phyloP scores from a whole-genome alignment of 92 coral and sea anemone genomes.

The Siderastrea siderea region DNA sequence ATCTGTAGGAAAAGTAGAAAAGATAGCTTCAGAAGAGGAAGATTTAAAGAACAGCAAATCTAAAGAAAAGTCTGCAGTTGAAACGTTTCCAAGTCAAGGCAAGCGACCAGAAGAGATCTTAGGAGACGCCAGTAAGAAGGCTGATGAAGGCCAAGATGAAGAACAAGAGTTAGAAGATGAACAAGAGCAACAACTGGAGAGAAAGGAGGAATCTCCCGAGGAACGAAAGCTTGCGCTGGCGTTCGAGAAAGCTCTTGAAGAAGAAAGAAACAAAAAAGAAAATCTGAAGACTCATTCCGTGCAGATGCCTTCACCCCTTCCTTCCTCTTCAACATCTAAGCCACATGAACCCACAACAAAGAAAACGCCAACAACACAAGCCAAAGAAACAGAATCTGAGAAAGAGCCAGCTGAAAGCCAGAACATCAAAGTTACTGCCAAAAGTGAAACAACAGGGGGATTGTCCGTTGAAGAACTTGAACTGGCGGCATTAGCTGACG shows the following conservation, averaged over 20 bases:
- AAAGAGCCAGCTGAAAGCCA: not conserved
- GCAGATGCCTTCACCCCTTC: not conserved
- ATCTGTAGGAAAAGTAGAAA: not conserved
- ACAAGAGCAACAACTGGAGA: not conserved
- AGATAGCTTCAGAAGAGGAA: conserved; percentile 10
- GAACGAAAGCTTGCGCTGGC: conserved; percentile 20
- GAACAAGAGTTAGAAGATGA: conserved; percentile 16
- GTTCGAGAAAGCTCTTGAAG: conserved; percentile 39
- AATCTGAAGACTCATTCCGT: not conserved
- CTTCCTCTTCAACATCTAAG: not conserved
- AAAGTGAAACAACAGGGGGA: not conserved
- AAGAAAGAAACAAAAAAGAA: conserved; percentile 15
- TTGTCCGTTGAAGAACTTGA: conserved; percentile 38
- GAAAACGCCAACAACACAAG: not conserved
- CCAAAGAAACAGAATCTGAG: not conserved
- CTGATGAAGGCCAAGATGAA: not conserved
- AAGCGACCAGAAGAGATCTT: not conserved
- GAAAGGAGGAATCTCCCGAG: not conserved
- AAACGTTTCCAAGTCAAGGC: not conserved
- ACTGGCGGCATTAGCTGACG: conserved; percentile 8
- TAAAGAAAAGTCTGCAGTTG: not conserved
- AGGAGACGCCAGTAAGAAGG: not conserved
- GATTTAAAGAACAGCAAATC: not conserved
- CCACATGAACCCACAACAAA: not conserved
- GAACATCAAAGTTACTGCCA: not conserved